These are phyloP conservation scores for Nomada lathburiana DNA, from an alignment of 2,888 invertebrate species.

Conservation along the genomic window DNA sequence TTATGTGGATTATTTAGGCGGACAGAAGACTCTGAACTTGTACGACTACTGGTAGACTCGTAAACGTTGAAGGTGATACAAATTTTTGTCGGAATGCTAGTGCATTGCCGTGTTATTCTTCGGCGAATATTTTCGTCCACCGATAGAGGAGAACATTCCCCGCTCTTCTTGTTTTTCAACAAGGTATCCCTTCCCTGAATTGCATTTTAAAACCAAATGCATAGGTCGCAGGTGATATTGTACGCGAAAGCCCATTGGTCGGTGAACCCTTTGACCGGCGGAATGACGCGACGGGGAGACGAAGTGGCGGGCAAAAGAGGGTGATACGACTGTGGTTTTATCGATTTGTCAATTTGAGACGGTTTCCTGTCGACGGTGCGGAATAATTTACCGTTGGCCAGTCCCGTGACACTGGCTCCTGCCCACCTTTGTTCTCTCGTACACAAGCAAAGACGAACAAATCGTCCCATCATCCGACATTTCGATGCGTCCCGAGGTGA, in stretches of 20 bases:
- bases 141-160: neutral
- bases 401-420: slow-evolving; percentile 25
- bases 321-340: slow-evolving; percentile 39
- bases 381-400: slow-evolving; percentile 58
- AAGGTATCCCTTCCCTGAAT: slow-evolving; percentile 5
- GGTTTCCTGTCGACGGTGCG: slow-evolving; percentile 53
- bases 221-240: neutral
- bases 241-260: slow-evolving; percentile 11
- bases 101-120: too few species aligned
- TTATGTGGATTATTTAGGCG: too few species aligned
- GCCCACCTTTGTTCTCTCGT: neutral
- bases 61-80: neutral
- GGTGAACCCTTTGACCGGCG: slow-evolving; percentile 35
- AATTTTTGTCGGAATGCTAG: neutral
- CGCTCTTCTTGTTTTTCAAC: slow-evolving; percentile 12
- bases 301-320: slow-evolving; percentile 4
- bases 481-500: neutral
- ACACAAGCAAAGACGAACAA: neutral
- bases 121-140: neutral
- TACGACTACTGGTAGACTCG: neutral
- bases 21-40: too few species aligned
- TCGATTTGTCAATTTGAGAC: slow-evolving; percentile 66
- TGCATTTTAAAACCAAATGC: slow-evolving; percentile 34
- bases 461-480: neutral
- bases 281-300: neutral